phyloP scores from a whole-genome alignment of 2,797 vertebrate species.

The Otolemur crassicaudatus region DNA sequence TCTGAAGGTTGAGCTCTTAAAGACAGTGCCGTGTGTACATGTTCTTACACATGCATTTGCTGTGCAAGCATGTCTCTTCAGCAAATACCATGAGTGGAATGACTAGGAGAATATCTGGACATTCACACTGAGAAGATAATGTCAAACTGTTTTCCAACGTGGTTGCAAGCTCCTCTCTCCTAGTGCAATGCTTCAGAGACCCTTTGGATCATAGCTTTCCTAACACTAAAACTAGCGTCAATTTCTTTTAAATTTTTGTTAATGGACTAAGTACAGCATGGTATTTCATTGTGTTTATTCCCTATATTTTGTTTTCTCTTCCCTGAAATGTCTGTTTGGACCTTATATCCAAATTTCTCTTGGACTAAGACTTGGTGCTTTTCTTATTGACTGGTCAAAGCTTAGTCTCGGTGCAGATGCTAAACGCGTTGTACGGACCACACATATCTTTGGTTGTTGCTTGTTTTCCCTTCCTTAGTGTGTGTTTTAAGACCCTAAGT shows the following conservation, averaged over 20 bases:
- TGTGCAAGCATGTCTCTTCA: conserved; percentile 3
- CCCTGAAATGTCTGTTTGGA: neutral
- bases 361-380: neutral
- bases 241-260: neutral
- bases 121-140: neutral
- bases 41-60: neutral
- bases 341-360: neutral
- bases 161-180: neutral
- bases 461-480: neutral
- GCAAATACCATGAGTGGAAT: neutral
- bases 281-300: neutral
- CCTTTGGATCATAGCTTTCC: neutral
- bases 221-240: neutral
- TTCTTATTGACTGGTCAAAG: neutral
- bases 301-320: neutral
- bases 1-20: neutral
- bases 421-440: neutral
- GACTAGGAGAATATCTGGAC: neutral
- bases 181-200: neutral
- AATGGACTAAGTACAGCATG: neutral
- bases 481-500: neutral
- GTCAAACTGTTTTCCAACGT: neutral
- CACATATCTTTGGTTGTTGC: neutral
- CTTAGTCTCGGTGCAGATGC: neutral
- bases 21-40: neutral